Percentiles rank a stretch among this genome's conserved stretches.
Evolutionary conservation across 2,797 vertebrate genomes (phyloP).

Genomic region (Silurus aristotelis): DNA sequence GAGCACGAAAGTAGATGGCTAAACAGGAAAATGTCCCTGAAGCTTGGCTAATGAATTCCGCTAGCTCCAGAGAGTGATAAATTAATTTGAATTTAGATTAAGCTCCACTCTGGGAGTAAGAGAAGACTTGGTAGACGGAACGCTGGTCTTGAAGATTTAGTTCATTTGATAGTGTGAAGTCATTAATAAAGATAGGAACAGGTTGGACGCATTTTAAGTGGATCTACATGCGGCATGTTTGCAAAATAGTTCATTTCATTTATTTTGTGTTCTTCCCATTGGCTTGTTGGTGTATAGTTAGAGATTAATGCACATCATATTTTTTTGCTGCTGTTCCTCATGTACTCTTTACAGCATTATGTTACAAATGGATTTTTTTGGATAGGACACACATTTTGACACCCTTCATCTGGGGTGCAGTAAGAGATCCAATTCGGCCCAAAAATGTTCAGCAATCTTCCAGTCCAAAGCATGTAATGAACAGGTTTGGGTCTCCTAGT

Average conservation of each 20-base stretch:
- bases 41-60: constrained; percentile 34
- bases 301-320: too few species aligned
- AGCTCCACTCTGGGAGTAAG: constrained; percentile 32
- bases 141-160: constrained; percentile 27
- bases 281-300: background rate
- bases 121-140: constrained; percentile 7
- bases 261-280: background rate
- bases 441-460: too few species aligned
- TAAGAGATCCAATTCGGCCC: too few species aligned
- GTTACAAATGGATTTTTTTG: too few species aligned
- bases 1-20: background rate
- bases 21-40: constrained; percentile 26
- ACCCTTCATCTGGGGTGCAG: too few species aligned
- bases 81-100: constrained; percentile 45
- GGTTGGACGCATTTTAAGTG: constrained; percentile 9
- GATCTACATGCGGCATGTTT: background rate
- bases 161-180: constrained; percentile 41
- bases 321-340: background rate
- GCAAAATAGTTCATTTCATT: background rate
- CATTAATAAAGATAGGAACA: constrained; percentile 20
- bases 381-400: too few species aligned
- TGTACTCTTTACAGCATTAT: too few species aligned
- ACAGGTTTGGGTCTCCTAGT: too few species aligned
- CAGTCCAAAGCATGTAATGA: too few species aligned
- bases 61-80: constrained; percentile 31